Conservation (phyloP, 2,888 invertebrate species). For the Anthrax anthrax region DNA sequence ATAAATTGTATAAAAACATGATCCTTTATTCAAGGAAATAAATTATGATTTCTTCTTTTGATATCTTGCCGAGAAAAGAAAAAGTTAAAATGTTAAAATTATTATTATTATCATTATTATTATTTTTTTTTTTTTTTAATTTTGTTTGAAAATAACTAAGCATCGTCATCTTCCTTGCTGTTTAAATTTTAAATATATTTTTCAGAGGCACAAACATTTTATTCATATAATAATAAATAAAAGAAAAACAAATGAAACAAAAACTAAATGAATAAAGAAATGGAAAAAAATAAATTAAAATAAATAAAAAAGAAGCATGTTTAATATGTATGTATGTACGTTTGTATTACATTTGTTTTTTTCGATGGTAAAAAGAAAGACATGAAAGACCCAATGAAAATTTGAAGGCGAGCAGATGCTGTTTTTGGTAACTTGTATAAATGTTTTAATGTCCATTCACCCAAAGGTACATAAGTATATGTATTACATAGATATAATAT, state of each 20-base stretch:
- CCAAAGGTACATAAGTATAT: too few relatives aligned
- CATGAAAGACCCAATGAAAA: neutral
- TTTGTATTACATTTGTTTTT: neutral
- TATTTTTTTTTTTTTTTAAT: too few relatives aligned
- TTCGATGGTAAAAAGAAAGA: neutral
- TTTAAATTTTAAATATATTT: neutral
- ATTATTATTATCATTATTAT: too few relatives aligned
- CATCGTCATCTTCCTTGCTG: too few relatives aligned
- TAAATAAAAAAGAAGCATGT: neutral
- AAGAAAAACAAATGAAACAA: neutral
- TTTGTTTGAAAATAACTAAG: too few relatives aligned
- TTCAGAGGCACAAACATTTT: slow-evolving; percentile 1
- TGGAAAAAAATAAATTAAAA: neutral
- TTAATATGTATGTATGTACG: neutral
- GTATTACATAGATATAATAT: neutral
- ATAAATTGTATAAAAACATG: neutral
- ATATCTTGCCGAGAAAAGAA: slow-evolving; percentile 5
- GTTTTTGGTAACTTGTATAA: neutral
- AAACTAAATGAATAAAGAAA: neutral
- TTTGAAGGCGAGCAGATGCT: neutral
- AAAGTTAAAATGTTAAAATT: neutral
- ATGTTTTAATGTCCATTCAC: too few relatives aligned
- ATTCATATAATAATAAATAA: too few relatives aligned
- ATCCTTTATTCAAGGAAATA: slow-evolving; percentile 4
- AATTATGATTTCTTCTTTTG: slow-evolving; percentile 10